Conservation (phyloP, 2,797 vertebrate species). For the Linurgus olivaceus region DNA sequence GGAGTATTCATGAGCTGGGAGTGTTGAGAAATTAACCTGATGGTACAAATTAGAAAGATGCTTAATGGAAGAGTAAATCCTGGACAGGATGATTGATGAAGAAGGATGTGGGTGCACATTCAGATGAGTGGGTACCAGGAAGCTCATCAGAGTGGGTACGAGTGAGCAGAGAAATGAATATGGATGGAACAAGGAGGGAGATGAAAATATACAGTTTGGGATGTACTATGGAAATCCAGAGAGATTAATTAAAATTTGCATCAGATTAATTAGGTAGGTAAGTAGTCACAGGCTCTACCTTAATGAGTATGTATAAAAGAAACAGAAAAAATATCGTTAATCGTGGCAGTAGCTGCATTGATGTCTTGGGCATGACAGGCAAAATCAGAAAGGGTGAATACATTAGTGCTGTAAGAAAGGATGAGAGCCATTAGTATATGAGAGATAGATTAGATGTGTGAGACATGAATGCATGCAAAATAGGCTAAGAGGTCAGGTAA, state of each 20-base stretch:
- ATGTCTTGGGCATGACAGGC: background rate
- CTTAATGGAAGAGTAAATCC: conserved; percentile 5
- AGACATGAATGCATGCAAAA: background rate
- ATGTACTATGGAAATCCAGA: conserved; percentile 35
- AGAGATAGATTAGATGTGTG: background rate
- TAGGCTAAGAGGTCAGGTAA: background rate
- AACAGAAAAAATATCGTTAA: background rate
- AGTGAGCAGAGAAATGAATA: conserved; percentile 15
- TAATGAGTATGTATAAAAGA: background rate
- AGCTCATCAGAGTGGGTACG: background rate
- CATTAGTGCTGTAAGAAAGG: background rate
- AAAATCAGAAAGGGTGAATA: background rate
- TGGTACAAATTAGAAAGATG: background rate
- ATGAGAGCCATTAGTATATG: background rate
- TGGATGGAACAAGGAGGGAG: background rate
- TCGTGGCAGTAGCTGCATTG: background rate
- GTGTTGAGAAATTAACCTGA: conserved; percentile 31
- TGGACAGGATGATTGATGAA: conserved; percentile 31
- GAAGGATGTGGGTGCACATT: background rate
- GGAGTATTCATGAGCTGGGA: conserved; percentile 40
- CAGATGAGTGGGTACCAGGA: conserved; percentile 32
- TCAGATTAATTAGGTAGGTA: conserved; percentile 19
- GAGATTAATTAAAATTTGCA: conserved; percentile 50
- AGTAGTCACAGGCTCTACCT: background rate
- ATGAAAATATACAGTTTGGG: background rate